phyloP scores from a whole-genome alignment of 2,113 vertebrate genomes.

The Heliornis fulica region DNA sequence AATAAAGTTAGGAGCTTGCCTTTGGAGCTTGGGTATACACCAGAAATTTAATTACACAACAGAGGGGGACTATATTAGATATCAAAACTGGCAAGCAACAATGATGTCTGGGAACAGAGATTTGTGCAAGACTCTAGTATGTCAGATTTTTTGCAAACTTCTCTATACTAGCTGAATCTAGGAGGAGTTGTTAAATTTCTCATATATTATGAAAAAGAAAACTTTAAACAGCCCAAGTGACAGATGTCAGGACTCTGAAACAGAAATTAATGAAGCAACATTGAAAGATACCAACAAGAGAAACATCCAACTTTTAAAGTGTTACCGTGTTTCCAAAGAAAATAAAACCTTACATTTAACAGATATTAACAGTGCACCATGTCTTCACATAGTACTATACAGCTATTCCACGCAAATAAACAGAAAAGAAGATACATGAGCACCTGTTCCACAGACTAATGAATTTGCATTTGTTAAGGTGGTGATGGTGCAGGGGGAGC shows the following conservation, averaged over 20 bases:
- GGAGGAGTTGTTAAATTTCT: conserved; percentile 36
- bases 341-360: not conserved
- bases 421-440: not conserved
- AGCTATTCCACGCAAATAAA: not conserved
- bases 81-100: not conserved
- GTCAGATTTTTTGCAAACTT: conserved; percentile 8
- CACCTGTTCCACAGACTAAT: not conserved
- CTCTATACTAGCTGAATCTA: not conserved
- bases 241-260: conserved; percentile 45
- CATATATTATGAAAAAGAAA: not conserved
- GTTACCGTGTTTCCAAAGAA: not conserved
- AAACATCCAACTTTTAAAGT: not conserved
- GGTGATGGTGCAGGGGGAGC: fast-evolving
- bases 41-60: not conserved
- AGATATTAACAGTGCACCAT: not conserved
- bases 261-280: conserved; percentile 32
- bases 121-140: not conserved
- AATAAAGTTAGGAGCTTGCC: not conserved
- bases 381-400: not conserved
- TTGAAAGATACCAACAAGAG: not conserved
- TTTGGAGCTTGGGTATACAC: not conserved
- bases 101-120: not conserved
- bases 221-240: conserved; percentile 43
- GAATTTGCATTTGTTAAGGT: not conserved
- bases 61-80: not conserved